These are phyloP conservation scores for Paragorgia papillata DNA, from an alignment of 92 coral and sea anemone genomes.

Conservation along the genomic window DNA sequence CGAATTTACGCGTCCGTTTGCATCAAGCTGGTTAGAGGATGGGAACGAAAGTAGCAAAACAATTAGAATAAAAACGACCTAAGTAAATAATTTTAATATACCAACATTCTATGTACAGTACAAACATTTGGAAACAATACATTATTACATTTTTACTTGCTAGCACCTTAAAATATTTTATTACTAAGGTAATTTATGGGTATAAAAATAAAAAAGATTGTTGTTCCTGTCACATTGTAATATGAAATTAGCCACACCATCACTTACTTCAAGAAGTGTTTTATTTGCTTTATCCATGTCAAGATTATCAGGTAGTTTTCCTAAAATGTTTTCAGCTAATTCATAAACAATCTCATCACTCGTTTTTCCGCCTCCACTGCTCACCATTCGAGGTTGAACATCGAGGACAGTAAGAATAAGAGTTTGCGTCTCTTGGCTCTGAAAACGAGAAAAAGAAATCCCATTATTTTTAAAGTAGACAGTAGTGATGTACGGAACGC, in stretches of 20 bases:
- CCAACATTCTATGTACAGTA: neutral
- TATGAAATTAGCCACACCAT: too few relatives aligned
- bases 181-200: too few relatives aligned
- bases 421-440: slow-evolving; percentile 96
- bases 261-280: slow-evolving; percentile 76
- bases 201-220: too few relatives aligned
- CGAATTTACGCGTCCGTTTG: slow-evolving; percentile 89
- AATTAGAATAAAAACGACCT: too few relatives aligned
- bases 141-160: too few relatives aligned
- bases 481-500: too few relatives aligned
- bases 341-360: slow-evolving; percentile 97
- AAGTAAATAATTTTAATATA: neutral
- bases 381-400: slow-evolving; percentile 98
- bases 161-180: too few relatives aligned
- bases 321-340: slow-evolving; percentile 89
- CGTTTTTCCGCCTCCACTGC: slow-evolving; percentile 94
- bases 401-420: slow-evolving; percentile 85
- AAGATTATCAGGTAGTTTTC: slow-evolving; percentile 80
- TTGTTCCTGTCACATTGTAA: too few relatives aligned
- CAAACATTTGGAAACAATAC: neutral
- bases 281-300: slow-evolving; percentile 98
- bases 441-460: neutral
- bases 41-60: neutral
- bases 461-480: neutral
- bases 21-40: slow-evolving; percentile 41